phyloP scores from a whole-genome alignment of 1,140 invertebrate species.

The Habropoda laboriosa region DNA sequence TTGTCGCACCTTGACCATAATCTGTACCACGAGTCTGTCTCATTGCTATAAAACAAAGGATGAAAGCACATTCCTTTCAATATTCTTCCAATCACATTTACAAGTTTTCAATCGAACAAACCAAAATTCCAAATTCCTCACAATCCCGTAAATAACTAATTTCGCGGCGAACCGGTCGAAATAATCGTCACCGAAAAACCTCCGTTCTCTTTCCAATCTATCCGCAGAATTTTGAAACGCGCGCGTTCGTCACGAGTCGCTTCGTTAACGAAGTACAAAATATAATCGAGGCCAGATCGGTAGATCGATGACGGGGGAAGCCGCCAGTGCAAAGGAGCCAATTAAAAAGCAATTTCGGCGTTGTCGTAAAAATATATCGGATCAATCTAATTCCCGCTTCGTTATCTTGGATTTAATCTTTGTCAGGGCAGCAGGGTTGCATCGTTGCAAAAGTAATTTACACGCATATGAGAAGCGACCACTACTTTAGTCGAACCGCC shows the following conservation, averaged over 20 bases:
- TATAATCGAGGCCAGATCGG: neutral
- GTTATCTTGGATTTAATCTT: slow-evolving; percentile 34
- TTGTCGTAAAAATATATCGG: slow-evolving; percentile 43
- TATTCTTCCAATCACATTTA: too few species aligned
- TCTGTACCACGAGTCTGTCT: too few species aligned
- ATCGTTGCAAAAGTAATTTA: slow-evolving; percentile 11
- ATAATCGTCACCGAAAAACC: too few species aligned
- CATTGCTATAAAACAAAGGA: too few species aligned
- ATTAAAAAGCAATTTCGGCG: slow-evolving; percentile 47
- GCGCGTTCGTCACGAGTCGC: neutral
- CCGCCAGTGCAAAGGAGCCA: slow-evolving; percentile 15
- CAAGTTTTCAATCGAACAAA: too few species aligned
- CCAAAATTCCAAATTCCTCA: too few species aligned
- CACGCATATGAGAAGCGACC: slow-evolving; percentile 15
- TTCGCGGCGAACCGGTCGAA: too few species aligned
- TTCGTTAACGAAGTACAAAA: slow-evolving; percentile 8
- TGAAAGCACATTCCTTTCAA: too few species aligned
- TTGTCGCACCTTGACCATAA: too few species aligned
- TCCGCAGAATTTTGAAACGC: neutral
- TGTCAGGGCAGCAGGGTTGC: neutral
- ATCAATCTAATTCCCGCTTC: slow-evolving; percentile 33
- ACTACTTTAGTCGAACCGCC: neutral
- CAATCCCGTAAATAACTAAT: too few species aligned
- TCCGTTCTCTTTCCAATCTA: neutral
- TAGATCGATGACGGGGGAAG: slow-evolving; percentile 4